A percentile compares a stretch with the other conserved stretches of the same genome.
phyloP scores from a whole-genome alignment of 2,797 vertebrate genomes.

The Distichodus sexfasciatus region DNA sequence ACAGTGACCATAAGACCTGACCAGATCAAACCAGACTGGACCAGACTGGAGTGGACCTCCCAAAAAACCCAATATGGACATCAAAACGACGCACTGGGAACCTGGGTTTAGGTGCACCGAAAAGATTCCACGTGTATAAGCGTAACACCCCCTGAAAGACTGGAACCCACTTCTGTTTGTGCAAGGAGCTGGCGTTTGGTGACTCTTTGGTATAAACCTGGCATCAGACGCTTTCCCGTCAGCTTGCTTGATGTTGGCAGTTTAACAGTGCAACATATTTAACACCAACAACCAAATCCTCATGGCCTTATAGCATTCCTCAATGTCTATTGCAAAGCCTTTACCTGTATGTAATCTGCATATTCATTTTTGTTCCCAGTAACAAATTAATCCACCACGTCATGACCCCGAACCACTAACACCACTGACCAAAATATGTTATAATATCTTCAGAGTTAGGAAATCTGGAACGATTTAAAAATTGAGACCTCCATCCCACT shows the following conservation, averaged over 20 bases:
- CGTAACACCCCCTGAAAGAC: conserved; percentile 10
- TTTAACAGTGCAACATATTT: conserved; percentile 6
- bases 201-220: conserved; percentile 31
- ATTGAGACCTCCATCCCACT: too few relatives aligned
- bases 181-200: not conserved
- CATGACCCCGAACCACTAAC: conserved; percentile 15
- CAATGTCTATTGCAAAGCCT: conserved; percentile 15
- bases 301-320: conserved; percentile 40
- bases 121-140: conserved; percentile 24
- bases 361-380: conserved; percentile 16
- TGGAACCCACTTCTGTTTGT: conserved; percentile 36
- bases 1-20: not conserved
- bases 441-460: not conserved
- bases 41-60: too few relatives aligned
- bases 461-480: too few relatives aligned
- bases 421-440: conserved; percentile 9
- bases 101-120: conserved; percentile 25
- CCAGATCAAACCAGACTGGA: too few relatives aligned
- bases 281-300: conserved; percentile 27
- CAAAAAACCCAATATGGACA: conserved; percentile 29
- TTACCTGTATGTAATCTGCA: conserved; percentile 22
- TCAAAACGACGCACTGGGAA: conserved; percentile 17
- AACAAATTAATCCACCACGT: conserved; percentile 20
- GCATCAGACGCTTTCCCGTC: conserved; percentile 20
- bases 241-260: conserved; percentile 2